Evolutionary conservation across 23 tunicate genomes (phyloP), one percentile per base, ranked within the genome.

Genomic region (Phallusia fumigata): DNA sequence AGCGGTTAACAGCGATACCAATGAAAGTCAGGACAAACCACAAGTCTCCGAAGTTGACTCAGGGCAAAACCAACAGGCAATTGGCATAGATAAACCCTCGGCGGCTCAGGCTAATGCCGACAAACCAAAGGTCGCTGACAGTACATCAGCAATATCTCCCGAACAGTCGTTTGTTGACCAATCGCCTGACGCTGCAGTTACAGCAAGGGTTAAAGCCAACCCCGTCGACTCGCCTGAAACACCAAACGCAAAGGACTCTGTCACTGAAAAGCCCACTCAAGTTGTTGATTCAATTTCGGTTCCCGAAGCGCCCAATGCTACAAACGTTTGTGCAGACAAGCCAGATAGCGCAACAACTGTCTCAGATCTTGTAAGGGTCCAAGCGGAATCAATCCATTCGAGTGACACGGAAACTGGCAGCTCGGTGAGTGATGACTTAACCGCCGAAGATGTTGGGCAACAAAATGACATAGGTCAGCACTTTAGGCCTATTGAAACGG

Each of bases 381-480:
- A 22, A 1, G 8, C 69, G 3, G 16, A 58, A 58, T 58, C 69
- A 40, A 40, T 3, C 47, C 47, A 40, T 5, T 40, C 47, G 2
- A 58, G 69, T 58, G 69, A 58, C 16, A 58, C 69, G 5, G 69
- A 58, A 58, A 58, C 69, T 58, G 11, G 69, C 69, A 58, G 69
- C 28, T 6, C 69, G 28, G 28, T 24, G 28, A 58, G 69, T 58
- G 69, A 58, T 58, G 28, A 58, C 69, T 58, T 58, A 24, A 58
- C 69, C 28, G 69, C 16, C 3, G 16, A 58, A 58, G 69, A 58
- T 6, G 13, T 58, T 58, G 47, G 47, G 5, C 47, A 40, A 40
- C 47, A 3, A 3, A 40, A 40, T 10, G 47, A 40, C 47, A 40
- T 40, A 10, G 10, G 47, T 40, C 47, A 40, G 47, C 5, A 3